These are phyloP conservation scores for Meliscaeva auricollis DNA, from an alignment of 2,888 invertebrate species.

Conservation along the genomic window DNA sequence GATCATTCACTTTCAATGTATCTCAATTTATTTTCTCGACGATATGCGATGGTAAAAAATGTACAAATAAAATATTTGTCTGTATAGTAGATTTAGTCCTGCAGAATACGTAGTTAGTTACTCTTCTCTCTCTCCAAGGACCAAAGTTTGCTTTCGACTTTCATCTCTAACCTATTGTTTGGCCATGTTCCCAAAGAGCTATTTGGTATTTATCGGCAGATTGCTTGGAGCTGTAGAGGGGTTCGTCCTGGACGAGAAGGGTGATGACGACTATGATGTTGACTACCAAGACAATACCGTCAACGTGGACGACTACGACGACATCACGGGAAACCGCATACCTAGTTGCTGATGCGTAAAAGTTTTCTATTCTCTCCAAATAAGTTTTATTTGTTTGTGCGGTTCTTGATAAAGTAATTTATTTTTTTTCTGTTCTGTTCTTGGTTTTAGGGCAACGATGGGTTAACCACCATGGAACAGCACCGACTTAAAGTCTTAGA, in stretches of 20 bases:
- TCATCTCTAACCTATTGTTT: conserved; percentile 9
- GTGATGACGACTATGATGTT: not conserved
- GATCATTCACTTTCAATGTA: conserved; percentile 62
- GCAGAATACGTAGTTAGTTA: conserved; percentile 14
- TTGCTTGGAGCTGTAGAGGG: conserved; percentile 17
- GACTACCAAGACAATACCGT: not conserved
- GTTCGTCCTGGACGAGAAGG: conserved; percentile 1
- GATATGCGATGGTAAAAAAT: conserved; percentile 35
- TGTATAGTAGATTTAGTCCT: not conserved
- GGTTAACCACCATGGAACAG: not conserved
- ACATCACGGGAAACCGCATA: not conserved
- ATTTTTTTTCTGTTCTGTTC: not conserved
- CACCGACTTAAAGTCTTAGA: conserved; percentile 14
- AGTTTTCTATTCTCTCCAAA: conserved; percentile 17
- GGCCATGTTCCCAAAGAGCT: conserved; percentile 39
- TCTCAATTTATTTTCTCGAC: conserved; percentile 48
- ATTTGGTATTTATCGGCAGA: conserved; percentile 56
- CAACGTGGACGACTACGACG: not conserved
- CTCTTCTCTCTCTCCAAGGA: conserved; percentile 37
- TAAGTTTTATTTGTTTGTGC: conserved; percentile 43
- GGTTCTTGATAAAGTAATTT: conserved; percentile 25
- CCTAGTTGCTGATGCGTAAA: conserved; percentile 18
- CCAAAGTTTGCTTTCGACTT: conserved; percentile 50
- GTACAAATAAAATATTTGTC: conserved; percentile 41
- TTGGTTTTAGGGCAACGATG: not conserved